Evolutionary conservation across 1,140 invertebrate genomes (phyloP), one percentile per base, ranked within the genome.

Genomic region (Achroia grisella): DNA sequence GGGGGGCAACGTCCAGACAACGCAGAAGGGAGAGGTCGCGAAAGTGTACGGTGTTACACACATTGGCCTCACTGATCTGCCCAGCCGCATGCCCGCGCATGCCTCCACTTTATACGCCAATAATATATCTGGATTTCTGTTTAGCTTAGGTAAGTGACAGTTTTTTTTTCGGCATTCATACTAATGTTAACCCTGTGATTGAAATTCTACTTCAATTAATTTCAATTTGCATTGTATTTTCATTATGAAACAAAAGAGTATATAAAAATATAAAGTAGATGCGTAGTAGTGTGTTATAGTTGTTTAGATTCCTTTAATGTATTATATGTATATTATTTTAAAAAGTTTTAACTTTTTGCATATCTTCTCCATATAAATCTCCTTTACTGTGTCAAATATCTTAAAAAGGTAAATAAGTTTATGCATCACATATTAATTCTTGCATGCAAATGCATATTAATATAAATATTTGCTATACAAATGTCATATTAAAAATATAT

Each of bases 1-100:
- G 56, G 95, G 95, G 3, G 95, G 95, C 3, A 97, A 97, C 80
- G 88, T 97, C 35, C 92, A 94, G 78, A 96, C 94, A 3, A 96
- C 93, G 0, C 88, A 87, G 62, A 94, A 94, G 8, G 95, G 94
- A 30, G 89, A 95, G 78, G 74, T 96, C 17, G 91, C 92, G 37
- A 86, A 87, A 9, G 90, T 94, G 52, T 92, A 91, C 48, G 94
- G 93, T 67, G 93, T 97, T 4, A 90, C 91, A 1, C 95, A 97
- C 76, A 90, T 97, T 62, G 95, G 95, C 6, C 89, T 95, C 39
- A 95, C 95, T 0, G 94, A 97, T 83, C 82, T 97, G 15, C 93
- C 95, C 3, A 93, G 92, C 59, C 89, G 94, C 17, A 88, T 97
- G 55, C 94, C 95, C 0, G 94, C 95, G 1, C 95, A 97, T 74